Evolutionary conservation across 2,797 vertebrate genomes (phyloP).

Genomic region (Alfaro cultratus): DNA sequence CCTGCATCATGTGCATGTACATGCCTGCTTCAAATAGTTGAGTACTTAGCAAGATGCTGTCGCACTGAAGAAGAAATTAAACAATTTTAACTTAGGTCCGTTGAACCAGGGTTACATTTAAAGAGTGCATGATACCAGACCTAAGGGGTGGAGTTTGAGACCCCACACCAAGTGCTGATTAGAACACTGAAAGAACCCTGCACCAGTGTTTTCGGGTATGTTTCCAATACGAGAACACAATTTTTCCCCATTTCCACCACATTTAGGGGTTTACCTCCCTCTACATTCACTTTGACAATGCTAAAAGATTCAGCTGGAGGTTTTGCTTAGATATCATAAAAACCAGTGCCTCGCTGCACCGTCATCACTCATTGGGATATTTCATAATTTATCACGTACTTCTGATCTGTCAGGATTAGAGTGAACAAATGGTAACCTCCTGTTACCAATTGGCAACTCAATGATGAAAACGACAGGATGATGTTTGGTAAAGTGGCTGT

Average conservation of each 20-base stretch:
- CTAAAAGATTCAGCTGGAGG: conserved; percentile 56
- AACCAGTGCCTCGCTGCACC: conserved; percentile 49
- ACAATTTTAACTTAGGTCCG: not conserved
- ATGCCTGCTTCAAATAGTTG: not conserved
- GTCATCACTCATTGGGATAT: conserved; percentile 57
- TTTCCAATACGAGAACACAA: conserved; percentile 53
- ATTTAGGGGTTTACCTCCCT: conserved; percentile 56
- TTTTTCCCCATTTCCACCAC: conserved; percentile 53
- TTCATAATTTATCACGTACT: conserved; percentile 70
- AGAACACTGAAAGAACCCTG: conserved; percentile 20
- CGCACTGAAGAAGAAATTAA: not conserved
- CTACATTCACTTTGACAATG: conserved; percentile 42
- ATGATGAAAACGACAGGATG: conserved; percentile 14
- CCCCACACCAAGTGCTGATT: conserved; percentile 21
- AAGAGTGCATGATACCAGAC: not conserved
- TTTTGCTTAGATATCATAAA: conserved; percentile 40
- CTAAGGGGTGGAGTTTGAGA: not conserved
- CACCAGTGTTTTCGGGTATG: conserved; percentile 37
- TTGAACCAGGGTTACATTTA: not conserved
- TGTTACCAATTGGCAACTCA: conserved; percentile 49
- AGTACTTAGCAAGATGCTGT: not conserved
- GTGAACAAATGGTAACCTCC: conserved; percentile 27
- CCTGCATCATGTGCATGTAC: not conserved
- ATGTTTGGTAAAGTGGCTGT: conserved; percentile 47
- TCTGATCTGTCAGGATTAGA: conserved; percentile 64